Evolutionary conservation across 2,113 vertebrate genomes (phyloP).

Genomic region (Tragelaphus imberbis): DNA sequence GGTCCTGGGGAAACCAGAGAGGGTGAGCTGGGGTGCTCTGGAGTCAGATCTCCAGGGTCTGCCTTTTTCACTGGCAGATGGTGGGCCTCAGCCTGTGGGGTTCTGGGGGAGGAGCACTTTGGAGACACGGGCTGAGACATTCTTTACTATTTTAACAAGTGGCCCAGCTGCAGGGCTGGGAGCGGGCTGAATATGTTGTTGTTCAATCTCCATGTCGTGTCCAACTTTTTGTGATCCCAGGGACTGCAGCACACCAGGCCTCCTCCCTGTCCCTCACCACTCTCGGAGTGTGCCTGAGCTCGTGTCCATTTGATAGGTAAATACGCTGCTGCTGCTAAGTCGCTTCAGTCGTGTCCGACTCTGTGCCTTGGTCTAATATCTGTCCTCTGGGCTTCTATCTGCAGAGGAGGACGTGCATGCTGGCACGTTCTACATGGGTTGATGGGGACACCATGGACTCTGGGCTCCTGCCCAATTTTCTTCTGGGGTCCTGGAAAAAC

Average conservation of each 20-base stretch:
- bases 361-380: background rate
- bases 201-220: accelerated
- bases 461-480: background rate
- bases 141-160: background rate
- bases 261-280: background rate
- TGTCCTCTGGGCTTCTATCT: background rate
- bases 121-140: background rate
- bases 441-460: accelerated
- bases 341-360: too few species aligned
- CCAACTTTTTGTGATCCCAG: background rate
- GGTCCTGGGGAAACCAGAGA: background rate
- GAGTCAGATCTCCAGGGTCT: background rate
- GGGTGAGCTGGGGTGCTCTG: background rate
- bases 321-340: background rate
- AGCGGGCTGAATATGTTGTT: background rate
- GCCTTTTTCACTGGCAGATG: background rate
- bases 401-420: background rate
- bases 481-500: background rate
- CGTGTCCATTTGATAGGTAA: accelerated
- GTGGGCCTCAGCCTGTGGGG: accelerated
- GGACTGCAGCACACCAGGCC: background rate
- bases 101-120: background rate
- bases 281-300: background rate
- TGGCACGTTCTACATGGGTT: accelerated
- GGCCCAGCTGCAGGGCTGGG: background rate